phyloP scores from a whole-genome alignment of 2,113 vertebrate species.

The Corythoichthys haematopterus region DNA sequence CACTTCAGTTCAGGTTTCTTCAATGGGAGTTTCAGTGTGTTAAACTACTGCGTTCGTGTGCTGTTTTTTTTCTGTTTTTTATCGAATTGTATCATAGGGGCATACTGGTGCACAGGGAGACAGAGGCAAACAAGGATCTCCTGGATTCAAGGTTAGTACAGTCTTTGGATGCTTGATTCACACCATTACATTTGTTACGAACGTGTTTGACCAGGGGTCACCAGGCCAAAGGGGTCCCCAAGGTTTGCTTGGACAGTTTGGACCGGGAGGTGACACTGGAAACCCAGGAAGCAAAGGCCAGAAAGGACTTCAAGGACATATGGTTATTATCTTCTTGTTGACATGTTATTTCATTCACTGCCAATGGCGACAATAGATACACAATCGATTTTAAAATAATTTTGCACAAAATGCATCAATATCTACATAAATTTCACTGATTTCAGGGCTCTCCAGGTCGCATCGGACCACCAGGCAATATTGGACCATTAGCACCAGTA shows the following conservation, averaged over 20 bases:
- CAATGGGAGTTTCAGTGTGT: slow-evolving; percentile 1
- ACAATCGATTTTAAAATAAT: too few relatives aligned
- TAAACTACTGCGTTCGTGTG: neutral
- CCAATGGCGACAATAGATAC: too few relatives aligned
- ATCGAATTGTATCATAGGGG: slow-evolving; percentile 54
- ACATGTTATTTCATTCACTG: neutral
- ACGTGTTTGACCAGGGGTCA: slow-evolving; percentile 53
- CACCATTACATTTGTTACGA: neutral
- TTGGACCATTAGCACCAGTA: slow-evolving; percentile 57
- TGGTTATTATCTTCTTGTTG: slow-evolving; percentile 42
- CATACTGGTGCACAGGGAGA: slow-evolving; percentile 53
- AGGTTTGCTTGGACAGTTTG: slow-evolving; percentile 61
- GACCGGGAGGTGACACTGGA: slow-evolving; percentile 63
- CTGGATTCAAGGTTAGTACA: slow-evolving; percentile 62
- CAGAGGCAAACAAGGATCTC: slow-evolving; percentile 54
- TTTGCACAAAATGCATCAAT: too few relatives aligned
- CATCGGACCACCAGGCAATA: slow-evolving; percentile 47
- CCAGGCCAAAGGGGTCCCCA: slow-evolving; percentile 47
- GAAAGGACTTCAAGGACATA: slow-evolving; percentile 53
- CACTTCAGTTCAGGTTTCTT: neutral
- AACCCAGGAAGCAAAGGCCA: slow-evolving; percentile 54
- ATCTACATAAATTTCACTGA: neutral
- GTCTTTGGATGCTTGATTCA: neutral
- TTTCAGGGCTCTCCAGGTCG: slow-evolving; percentile 63
- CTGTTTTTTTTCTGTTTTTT: too few relatives aligned